A percentile compares a stretch with the other conserved stretches of the same genome.
phyloP scores from a whole-genome alignment of 2,797 vertebrate genomes.

The Carduelis carduelis region DNA sequence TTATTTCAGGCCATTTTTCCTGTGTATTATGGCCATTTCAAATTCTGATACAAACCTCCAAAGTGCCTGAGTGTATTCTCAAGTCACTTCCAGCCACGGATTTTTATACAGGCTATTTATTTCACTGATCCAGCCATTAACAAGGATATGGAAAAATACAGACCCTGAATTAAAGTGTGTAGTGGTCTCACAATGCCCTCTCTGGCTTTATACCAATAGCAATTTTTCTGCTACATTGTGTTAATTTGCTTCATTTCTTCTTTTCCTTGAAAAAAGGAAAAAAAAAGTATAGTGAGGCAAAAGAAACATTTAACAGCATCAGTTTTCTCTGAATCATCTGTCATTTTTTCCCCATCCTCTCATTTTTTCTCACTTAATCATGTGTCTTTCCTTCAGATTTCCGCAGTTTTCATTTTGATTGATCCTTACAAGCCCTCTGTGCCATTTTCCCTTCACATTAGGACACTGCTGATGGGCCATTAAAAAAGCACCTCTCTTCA shows the following conservation, averaged over 20 bases:
- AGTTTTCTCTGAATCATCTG: slow-evolving; percentile 34
- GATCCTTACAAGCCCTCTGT: neutral
- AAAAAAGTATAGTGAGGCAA: neutral
- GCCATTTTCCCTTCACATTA: neutral
- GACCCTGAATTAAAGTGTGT: neutral
- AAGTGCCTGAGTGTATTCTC: neutral
- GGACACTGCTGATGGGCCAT: neutral
- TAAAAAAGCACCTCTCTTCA: neutral
- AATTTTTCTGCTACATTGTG: neutral
- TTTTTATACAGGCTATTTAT: neutral
- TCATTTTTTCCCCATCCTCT: neutral
- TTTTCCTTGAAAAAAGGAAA: neutral
- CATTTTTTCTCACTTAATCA: slow-evolving; percentile 44
- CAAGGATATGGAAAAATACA: neutral
- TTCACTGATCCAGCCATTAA: neutral
- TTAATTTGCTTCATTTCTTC: neutral
- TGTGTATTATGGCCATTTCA: neutral
- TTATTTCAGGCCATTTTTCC: slow-evolving; percentile 25
- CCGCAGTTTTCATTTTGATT: neutral
- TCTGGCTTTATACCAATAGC: neutral
- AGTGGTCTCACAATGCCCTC: neutral
- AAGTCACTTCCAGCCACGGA: neutral
- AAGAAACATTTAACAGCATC: slow-evolving; percentile 7
- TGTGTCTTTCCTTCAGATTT: neutral
- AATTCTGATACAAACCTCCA: neutral